Conservation (phyloP, 1,140 invertebrate species). For the Saccostrea echinata region DNA sequence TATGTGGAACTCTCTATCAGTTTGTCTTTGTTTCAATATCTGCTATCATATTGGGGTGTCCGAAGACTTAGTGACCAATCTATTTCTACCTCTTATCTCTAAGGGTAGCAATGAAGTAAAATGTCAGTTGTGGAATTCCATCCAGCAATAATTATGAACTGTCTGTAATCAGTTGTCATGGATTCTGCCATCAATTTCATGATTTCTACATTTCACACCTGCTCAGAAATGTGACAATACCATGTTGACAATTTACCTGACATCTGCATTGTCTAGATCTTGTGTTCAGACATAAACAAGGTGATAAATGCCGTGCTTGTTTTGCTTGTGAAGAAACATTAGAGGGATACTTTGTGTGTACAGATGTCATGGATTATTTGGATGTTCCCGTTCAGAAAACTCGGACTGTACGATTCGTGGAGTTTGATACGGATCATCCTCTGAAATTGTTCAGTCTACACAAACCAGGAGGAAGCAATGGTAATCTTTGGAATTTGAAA, state of each 20-base stretch:
- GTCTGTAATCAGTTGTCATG: background rate
- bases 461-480: background rate
- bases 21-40: background rate
- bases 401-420: background rate
- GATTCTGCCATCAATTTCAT: background rate
- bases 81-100: background rate
- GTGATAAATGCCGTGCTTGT: background rate
- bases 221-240: background rate
- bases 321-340: background rate
- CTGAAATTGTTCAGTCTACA: background rate
- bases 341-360: no score
- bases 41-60: background rate
- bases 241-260: background rate
- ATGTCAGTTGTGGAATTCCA: background rate
- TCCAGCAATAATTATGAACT: background rate
- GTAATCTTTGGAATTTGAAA: background rate
- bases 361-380: background rate
- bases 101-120: background rate
- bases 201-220: background rate
- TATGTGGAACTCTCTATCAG: background rate
- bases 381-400: background rate
- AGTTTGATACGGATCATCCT: background rate
- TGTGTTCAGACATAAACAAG: background rate
- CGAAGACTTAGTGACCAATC: background rate
- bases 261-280: background rate